Evolutionary conservation across 1,140 invertebrate species (phyloP).

Genomic region (Reticulitermes speratus): DNA sequence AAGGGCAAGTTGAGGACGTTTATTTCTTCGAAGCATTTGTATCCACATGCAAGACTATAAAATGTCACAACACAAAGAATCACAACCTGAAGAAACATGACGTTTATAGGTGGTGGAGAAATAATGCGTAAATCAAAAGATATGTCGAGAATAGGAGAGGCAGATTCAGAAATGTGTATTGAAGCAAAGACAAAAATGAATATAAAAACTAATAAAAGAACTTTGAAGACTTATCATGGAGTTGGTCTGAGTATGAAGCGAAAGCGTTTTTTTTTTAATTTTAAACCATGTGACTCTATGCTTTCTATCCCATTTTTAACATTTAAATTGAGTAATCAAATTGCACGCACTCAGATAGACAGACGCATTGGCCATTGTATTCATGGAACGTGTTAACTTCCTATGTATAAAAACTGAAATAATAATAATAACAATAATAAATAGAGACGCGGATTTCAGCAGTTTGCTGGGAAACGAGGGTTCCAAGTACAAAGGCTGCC

Average conservation of each 20-base stretch:
- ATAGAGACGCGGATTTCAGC: slow-evolving; percentile 21
- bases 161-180: background rate
- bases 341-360: background rate
- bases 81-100: too few species aligned
- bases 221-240: background rate
- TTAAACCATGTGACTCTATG: background rate
- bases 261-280: background rate
- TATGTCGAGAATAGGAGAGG: too few species aligned
- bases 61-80: too few species aligned
- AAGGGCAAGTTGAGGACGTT: too few species aligned
- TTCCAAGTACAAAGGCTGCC: slow-evolving; percentile 25
- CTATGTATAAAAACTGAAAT: background rate
- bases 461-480: slow-evolving; percentile 28
- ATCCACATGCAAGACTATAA: too few species aligned
- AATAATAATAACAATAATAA: slow-evolving; percentile 6
- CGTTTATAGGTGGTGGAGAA: too few species aligned
- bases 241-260: background rate
- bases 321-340: slow-evolving; percentile 18
- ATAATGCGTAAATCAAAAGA: too few species aligned
- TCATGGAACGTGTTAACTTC: background rate
- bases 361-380: background rate
- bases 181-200: background rate
- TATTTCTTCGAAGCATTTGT: too few species aligned
- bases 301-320: background rate
- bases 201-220: background rate